phyloP scores from a whole-genome alignment of 64 coral and sea anemone species.

The Montipora sp. region DNA sequence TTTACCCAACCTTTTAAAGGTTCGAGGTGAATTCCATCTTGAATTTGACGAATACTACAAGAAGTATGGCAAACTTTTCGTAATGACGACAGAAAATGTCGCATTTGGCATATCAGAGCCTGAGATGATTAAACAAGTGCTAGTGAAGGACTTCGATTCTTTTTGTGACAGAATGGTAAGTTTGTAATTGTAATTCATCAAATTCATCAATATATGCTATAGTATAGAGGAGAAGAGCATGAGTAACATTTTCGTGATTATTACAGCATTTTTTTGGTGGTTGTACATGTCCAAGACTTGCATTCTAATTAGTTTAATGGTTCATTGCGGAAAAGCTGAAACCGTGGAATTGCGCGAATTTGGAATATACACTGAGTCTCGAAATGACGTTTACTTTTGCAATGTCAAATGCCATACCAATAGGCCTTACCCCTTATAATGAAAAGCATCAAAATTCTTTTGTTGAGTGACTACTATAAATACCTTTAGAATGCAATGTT shows the following conservation, averaged over 20 bases:
- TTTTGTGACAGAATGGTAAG: conserved; percentile 60
- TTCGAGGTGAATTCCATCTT: conserved; percentile 26
- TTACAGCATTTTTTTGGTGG: no score
- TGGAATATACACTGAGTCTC: neutral
- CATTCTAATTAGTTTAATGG: no score
- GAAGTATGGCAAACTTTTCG: conserved; percentile 57
- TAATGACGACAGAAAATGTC: neutral
- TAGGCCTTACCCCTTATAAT: no score
- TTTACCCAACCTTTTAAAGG: conserved; percentile 11
- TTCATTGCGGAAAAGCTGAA: neutral
- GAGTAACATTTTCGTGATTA: neutral
- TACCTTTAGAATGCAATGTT: no score
- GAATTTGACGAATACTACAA: conserved; percentile 59
- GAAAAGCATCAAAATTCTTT: no score
- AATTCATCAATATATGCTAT: neutral
- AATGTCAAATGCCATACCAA: no score
- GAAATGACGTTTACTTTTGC: no score
- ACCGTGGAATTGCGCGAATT: neutral
- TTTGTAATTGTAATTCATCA: neutral
- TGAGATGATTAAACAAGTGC: conserved; percentile 55
- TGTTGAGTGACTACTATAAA: no score
- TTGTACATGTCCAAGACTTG: neutral
- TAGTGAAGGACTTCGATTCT: conserved; percentile 63
- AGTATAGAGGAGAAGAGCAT: neutral
- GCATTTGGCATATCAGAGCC: conserved; percentile 23